These are phyloP conservation scores for Chaetodon trifasciatus DNA, from an alignment of 2,797 vertebrate species.

Conservation along the genomic window DNA sequence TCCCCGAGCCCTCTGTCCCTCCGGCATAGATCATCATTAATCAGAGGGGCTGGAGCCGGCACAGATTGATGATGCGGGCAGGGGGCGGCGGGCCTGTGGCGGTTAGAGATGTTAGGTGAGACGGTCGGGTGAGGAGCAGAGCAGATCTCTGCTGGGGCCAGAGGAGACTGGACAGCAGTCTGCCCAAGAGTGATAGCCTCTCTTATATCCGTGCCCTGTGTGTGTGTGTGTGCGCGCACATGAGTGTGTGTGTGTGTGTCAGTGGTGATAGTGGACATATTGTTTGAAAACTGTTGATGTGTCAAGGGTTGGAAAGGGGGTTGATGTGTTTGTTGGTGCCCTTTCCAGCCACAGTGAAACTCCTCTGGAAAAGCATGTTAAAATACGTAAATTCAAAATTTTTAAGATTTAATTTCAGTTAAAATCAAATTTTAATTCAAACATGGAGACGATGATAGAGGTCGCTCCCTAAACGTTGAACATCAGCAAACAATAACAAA, in stretches of 20 bases:
- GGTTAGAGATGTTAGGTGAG: conserved; percentile 83
- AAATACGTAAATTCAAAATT: not conserved
- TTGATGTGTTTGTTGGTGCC: not conserved
- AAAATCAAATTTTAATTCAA: not conserved
- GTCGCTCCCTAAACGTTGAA: not conserved
- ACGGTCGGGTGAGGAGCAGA: conserved; percentile 73
- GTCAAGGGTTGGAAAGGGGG: conserved; percentile 24
- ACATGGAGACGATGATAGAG: not conserved
- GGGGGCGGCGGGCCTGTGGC: conserved; percentile 73
- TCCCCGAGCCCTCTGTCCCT: conserved; percentile 66
- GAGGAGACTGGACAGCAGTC: conserved; percentile 79
- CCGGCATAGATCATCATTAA: conserved; percentile 83
- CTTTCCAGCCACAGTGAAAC: not conserved
- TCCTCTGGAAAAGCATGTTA: not conserved
- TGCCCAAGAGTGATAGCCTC: conserved; percentile 77
- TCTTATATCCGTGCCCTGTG: conserved; percentile 52
- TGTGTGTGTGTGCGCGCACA: conserved; percentile 31
- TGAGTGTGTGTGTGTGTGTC: conserved; percentile 28
- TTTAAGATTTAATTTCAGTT: not conserved
- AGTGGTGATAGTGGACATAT: conserved; percentile 5
- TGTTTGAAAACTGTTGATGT: conserved; percentile 40
- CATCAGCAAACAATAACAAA: conserved; percentile 14
- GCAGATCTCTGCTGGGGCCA: conserved; percentile 79
- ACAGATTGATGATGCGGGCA: conserved; percentile 86
- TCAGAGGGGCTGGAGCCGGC: conserved; percentile 75